Percentiles rank a stretch among this genome's conserved stretches.
Conservation (phyloP, 2,113 vertebrate species). For the Hippocampus barbouri region DNA sequence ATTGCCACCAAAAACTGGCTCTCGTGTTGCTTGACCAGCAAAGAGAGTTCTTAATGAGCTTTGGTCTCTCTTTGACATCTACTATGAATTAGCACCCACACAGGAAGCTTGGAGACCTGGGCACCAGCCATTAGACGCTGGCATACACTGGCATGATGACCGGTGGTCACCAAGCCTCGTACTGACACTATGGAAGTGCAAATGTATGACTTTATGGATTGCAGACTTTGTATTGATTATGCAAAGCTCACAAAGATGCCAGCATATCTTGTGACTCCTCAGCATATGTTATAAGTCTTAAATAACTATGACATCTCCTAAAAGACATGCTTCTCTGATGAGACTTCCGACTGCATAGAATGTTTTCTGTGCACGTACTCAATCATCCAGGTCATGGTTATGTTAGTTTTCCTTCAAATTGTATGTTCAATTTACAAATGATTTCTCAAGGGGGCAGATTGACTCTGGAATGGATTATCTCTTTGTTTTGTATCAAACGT, state of each 20-base stretch:
- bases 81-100: slow-evolving; percentile 57
- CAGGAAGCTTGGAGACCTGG: slow-evolving; percentile 31
- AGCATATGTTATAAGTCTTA: too few species aligned
- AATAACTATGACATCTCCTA: too few species aligned
- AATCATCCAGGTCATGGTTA: too few species aligned
- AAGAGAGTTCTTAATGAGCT: slow-evolving; percentile 9
- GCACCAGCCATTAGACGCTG: slow-evolving; percentile 28
- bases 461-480: too few species aligned
- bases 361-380: too few species aligned
- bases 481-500: not conserved
- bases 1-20: not conserved
- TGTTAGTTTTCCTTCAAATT: too few species aligned
- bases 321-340: too few species aligned
- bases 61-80: slow-evolving; percentile 46
- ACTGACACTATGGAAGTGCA: not conserved
- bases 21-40: not conserved
- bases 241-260: not conserved
- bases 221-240: slow-evolving; percentile 19
- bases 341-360: too few species aligned
- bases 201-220: not conserved
- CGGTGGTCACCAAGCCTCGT: not conserved
- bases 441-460: too few species aligned
- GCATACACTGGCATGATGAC: slow-evolving; percentile 2
- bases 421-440: too few species aligned
- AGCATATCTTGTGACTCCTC: too few species aligned